Base-by-base conservation (phyloP, 2,797 vertebrate species). In the Dendrocincla fuliginosa region DNA sequence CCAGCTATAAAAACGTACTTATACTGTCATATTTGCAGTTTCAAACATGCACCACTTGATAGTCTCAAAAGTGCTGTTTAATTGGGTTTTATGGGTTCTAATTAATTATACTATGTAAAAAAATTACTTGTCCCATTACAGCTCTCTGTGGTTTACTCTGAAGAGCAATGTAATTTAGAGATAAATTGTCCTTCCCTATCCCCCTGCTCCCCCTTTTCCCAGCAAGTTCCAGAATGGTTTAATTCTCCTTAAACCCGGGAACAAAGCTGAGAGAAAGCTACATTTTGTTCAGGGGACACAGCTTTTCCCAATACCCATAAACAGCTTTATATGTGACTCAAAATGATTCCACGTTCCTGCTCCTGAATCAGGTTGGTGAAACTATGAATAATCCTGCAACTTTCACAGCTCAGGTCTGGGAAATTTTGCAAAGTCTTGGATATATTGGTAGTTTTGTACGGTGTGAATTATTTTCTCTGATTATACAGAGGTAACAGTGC, bases 1-100 rank as follows among this genome's bases (percentile, higher is more conserved):
- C 95, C 96, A 95, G 96, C 97, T 96, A 96, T 97, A 96, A 97
- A 97, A 97, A 84, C 19, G 87, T 97, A 96, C 95, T 97, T 97
- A 97, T 39, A 78, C 94, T 97, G 92, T 97, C 96, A 97, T 96
- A 97, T 96, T 94, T 92, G 79, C 95, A 94, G 96, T 95, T 95
- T 97, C 95, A 96, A 96, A 92, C 86, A 82, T 94, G 93, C 84
- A 95, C 93, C 95, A 89, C 93, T 96, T 97, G 97, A 97, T 97
- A 96, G 96, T 97, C 96, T 97, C 97, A 91, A 95, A 97, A 97
- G 96, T 97, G 93, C 95, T 95, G 94, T 97, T 97, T 97, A 97
- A 97, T 97, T 97, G 96, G 95, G 81, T 96, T 96, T 97, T 96
- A 96, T 96, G 96, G 95, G 86, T 95, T 95, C 93, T 97, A 96